These are phyloP conservation scores for Platysternon megacephalum DNA, from an alignment of 2,113 vertebrate genomes.

Conservation along the genomic window DNA sequence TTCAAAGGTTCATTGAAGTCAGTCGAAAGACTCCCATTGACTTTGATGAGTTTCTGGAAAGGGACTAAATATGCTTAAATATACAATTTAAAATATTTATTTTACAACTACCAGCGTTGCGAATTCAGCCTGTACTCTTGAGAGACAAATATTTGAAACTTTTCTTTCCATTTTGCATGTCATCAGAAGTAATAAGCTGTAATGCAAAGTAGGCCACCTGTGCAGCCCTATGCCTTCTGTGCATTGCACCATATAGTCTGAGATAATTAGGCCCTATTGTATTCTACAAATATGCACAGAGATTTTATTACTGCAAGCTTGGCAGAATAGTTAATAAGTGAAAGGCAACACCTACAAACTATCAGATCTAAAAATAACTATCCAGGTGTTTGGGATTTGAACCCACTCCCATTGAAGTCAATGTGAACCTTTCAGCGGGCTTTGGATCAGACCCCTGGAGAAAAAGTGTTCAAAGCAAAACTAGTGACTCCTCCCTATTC, in stretches of 20 bases:
- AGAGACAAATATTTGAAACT: neutral
- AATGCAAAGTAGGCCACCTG: neutral
- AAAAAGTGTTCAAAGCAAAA: neutral
- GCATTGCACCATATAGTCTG: neutral
- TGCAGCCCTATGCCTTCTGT: neutral
- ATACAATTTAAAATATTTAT: neutral
- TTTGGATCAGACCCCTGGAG: constrained; percentile 13
- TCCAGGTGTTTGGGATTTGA: neutral
- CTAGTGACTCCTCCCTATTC: constrained; percentile 6
- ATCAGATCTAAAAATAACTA: neutral
- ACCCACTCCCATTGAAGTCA: constrained; percentile 30
- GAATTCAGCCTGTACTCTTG: neutral
- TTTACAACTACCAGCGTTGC: neutral
- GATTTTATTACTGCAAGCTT: neutral
- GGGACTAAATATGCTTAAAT: neutral
- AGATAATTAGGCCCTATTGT: neutral
- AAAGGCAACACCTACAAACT: neutral
- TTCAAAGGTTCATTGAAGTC: neutral
- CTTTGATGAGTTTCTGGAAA: neutral
- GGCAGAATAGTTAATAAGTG: neutral
- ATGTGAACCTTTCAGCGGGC: constrained; percentile 20
- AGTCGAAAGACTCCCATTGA: neutral
- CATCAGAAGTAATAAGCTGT: neutral
- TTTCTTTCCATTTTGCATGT: neutral
- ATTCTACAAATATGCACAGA: neutral